Evolutionary conservation across 1,140 invertebrate genomes (phyloP), one percentile per base, ranked within the genome.

Genomic region (Popillia japonica): DNA sequence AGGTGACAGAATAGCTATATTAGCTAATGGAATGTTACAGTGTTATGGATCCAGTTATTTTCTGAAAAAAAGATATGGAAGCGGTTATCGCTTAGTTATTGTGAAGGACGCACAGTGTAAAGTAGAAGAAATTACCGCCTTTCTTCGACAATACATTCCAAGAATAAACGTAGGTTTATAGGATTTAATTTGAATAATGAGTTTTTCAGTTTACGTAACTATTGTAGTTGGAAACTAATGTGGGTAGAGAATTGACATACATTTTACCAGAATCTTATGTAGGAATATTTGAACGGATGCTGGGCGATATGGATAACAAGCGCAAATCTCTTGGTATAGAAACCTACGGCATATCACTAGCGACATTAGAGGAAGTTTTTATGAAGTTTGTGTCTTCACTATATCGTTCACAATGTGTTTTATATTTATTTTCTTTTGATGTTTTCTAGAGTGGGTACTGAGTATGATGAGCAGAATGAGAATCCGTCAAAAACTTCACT

Each of bases 311-410:
- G 34, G 95, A 97, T 85, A 83, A 84, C 3, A 87, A 91, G 68
- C 92, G 91, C 78, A 86, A 89, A 11, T 81, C 88, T 40, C 87
- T 96, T 10, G 91, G 92, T 0, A 90, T 98, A 48, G 89, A 87
- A 79, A 89, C 89, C 81, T 91, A 89, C 83, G 90, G 90, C 10
- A 87, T 96, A 7, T 95, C 94, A 0, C 89, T 95, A 1, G 96
- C 95, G 9, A 97, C 95, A 23, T 90, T 98, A 83, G 96, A 98
- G 87, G 95, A 97, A 90, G 95, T 98, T 4, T 97, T 97, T 86
- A 89, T 97, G 83, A 95, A 92, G 94, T 95, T 9, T 95, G 89
- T n/a, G 87, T n/a, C 20, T 17, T 23, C 87, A 61, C 48, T 40
- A 78, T 80, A 72, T 42, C 72, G 34, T 23, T 34, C 8, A 76